A percentile compares a stretch with the other conserved stretches of the same genome.
These are phyloP conservation scores for Melozone crissalis DNA, from an alignment of 2,113 vertebrate species.

Conservation along the genomic window DNA sequence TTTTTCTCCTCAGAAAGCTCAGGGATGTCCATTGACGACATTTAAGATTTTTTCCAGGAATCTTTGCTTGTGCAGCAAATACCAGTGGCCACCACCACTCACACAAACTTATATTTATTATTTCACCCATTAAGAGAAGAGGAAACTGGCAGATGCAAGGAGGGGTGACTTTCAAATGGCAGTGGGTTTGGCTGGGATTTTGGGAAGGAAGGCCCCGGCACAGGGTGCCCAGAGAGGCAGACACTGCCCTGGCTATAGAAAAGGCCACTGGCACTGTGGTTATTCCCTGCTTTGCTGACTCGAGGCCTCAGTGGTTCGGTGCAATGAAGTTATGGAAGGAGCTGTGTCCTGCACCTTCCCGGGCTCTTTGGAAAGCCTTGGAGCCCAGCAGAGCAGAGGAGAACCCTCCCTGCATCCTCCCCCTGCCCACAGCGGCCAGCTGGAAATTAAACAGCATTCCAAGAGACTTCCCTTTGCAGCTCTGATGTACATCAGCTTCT, in stretches of 20 bases:
- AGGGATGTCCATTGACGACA: not conserved
- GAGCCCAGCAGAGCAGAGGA: not conserved
- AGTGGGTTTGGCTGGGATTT: not conserved
- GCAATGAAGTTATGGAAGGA: not conserved
- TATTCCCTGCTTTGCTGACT: not conserved
- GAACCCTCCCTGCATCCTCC: not conserved
- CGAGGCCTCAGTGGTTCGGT: not conserved
- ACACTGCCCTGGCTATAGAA: rapidly evolving
- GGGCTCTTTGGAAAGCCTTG: rapidly evolving
- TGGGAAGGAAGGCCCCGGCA: not conserved
- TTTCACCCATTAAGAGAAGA: not conserved
- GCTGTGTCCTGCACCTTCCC: not conserved
- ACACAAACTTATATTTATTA: rapidly evolving
- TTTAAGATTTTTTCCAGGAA: not conserved
- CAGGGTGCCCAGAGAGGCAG: not conserved
- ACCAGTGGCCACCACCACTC: rapidly evolving
- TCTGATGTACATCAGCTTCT: rapidly evolving
- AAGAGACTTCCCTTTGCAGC: not conserved
- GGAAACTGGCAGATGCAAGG: rapidly evolving
- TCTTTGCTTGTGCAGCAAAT: not conserved
- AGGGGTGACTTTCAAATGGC: not conserved
- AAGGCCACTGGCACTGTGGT: rapidly evolving
- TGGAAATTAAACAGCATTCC: not conserved
- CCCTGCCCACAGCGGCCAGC: rapidly evolving
- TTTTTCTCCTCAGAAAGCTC: not conserved